These are phyloP conservation scores for Percopsis transmontana DNA, from an alignment of 2,113 vertebrate species.

Conservation along the genomic window DNA sequence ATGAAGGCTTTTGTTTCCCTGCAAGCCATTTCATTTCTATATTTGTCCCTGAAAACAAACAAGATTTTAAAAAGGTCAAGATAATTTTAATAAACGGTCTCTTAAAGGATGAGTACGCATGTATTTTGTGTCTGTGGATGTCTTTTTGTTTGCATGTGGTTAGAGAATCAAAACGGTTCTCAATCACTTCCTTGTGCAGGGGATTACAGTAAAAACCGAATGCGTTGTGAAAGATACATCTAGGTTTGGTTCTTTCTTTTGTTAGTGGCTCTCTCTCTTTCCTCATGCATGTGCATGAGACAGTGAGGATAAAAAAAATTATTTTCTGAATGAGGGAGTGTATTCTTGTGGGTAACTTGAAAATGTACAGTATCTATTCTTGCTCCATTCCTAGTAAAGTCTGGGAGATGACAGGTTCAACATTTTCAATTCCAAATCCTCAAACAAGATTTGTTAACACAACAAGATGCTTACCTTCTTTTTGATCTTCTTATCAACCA, in stretches of 20 bases:
- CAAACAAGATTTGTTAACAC: neutral
- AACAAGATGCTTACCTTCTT: constrained; percentile 7
- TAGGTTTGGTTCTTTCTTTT: constrained; percentile 3
- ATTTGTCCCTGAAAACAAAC: constrained; percentile 56
- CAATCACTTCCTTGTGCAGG: constrained; percentile 41
- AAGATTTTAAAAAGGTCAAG: constrained; percentile 47
- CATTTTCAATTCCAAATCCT: constrained; percentile 31
- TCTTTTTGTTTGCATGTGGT: constrained; percentile 25
- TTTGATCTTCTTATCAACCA: neutral
- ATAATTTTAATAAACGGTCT: constrained; percentile 63
- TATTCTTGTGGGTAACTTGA: constrained; percentile 44
- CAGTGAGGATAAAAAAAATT: constrained; percentile 12
- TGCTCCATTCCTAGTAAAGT: constrained; percentile 26
- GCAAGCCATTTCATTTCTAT: constrained; percentile 65
- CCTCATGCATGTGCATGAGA: constrained; percentile 12
- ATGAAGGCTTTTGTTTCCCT: constrained; percentile 68
- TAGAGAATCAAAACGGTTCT: constrained; percentile 55
- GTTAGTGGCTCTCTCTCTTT: neutral
- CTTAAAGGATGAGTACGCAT: constrained; percentile 42
- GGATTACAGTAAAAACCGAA: constrained; percentile 54
- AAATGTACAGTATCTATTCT: constrained; percentile 25
- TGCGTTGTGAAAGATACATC: constrained; percentile 37
- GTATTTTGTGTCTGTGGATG: constrained; percentile 7
- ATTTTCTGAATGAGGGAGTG: constrained; percentile 42
- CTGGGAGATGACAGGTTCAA: constrained; percentile 36